phyloP scores from a whole-genome alignment of 1,140 invertebrate species.

The Apolygus lucorum region DNA sequence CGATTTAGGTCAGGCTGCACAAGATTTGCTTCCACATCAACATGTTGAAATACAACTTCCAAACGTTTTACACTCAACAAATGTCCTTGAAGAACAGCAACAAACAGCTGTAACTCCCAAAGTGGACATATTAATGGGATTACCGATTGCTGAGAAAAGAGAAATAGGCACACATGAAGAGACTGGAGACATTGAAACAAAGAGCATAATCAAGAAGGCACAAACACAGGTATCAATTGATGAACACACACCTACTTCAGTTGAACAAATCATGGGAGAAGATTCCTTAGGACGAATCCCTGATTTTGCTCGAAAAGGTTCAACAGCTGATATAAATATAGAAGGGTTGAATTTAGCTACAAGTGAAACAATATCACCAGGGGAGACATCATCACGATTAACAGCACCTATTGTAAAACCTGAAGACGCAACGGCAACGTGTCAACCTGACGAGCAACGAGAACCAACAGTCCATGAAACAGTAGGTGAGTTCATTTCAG shows the following conservation, averaged over 20 bases:
- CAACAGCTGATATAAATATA: conserved; percentile 19
- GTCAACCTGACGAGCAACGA: background rate
- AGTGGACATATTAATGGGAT: background rate
- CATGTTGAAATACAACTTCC: background rate
- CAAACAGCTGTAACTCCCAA: background rate
- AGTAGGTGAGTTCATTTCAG: conserved; percentile 18
- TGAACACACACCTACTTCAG: background rate
- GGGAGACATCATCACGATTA: conserved; percentile 14
- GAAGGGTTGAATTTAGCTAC: conserved; percentile 16
- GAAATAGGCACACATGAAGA: background rate
- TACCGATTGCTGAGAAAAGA: background rate
- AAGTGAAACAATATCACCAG: conserved; percentile 18
- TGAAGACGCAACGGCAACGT: background rate
- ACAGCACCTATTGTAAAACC: conserved; percentile 10
- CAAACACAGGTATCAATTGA: background rate
- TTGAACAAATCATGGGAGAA: background rate
- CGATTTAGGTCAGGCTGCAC: background rate
- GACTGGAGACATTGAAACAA: background rate
- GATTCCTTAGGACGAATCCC: background rate
- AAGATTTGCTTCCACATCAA: background rate
- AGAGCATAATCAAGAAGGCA: background rate
- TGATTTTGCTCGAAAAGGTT: background rate
- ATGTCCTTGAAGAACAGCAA: background rate
- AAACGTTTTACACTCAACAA: background rate
- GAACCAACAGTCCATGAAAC: conserved; percentile 13